Percentiles rank a stretch among this genome's conserved stretches.
Conservation (phyloP, 1,140 invertebrate species). For the Theocolax elegans region DNA sequence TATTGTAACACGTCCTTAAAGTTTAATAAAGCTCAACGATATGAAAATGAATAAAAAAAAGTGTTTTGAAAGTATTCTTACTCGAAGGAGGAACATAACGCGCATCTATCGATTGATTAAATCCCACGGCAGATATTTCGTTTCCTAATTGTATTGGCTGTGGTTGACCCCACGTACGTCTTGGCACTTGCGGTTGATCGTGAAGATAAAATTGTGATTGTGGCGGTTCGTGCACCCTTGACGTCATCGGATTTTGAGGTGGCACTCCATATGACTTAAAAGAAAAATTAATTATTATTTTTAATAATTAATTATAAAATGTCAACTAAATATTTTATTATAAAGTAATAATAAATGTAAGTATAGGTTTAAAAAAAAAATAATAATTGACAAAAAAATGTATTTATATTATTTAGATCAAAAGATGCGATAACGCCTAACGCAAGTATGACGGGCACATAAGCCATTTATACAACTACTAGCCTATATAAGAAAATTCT, state of each 20-base stretch:
- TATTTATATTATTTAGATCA: background rate
- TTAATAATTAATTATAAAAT: too few relatives aligned
- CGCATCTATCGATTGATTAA: conserved; percentile 59
- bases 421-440: too few relatives aligned
- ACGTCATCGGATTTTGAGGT: conserved; percentile 59
- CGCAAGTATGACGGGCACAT: too few relatives aligned
- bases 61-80: conserved; percentile 33
- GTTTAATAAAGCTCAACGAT: too few relatives aligned
- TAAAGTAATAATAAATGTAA: conserved; percentile 8
- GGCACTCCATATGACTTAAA: conserved; percentile 56
- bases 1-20: too few relatives aligned
- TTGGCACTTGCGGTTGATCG: conserved; percentile 74
- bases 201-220: conserved; percentile 78
- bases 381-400: background rate
- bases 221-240: conserved; percentile 64
- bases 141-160: conserved; percentile 65
- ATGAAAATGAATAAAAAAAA: conserved; percentile 41
- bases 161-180: conserved; percentile 80
- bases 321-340: too few relatives aligned
- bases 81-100: conserved; percentile 54
- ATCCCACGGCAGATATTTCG: conserved; percentile 63
- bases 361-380: background rate
- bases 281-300: background rate
- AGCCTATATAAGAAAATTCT: too few relatives aligned
- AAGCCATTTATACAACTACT: too few relatives aligned